Conservation (phyloP, 2,888 invertebrate species). For the Tipula lateralis region DNA sequence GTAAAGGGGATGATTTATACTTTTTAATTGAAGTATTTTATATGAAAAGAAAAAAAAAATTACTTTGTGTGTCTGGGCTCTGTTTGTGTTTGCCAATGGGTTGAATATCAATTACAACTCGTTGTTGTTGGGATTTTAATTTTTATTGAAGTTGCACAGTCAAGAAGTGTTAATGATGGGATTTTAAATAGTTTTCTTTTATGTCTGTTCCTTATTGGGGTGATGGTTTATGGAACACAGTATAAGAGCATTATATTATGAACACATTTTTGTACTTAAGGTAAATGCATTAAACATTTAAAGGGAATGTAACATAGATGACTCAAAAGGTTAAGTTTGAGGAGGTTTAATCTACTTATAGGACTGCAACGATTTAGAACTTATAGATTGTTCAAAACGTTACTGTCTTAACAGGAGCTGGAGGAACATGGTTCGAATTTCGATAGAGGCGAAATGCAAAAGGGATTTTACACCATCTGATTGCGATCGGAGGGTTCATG, state of each 20-base stretch:
- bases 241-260: too few relatives aligned
- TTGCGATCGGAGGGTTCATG: too few relatives aligned
- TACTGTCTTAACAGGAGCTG: too few relatives aligned
- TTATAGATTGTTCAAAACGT: too few relatives aligned
- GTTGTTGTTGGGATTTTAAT: background rate
- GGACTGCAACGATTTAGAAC: too few relatives aligned
- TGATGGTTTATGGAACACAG: background rate
- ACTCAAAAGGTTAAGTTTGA: background rate
- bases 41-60: too few relatives aligned
- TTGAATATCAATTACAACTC: slow-evolving; percentile 1
- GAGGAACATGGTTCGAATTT: too few relatives aligned
- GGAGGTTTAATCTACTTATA: too few relatives aligned
- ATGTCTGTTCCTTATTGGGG: background rate
- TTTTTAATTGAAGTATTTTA: slow-evolving; percentile 1
- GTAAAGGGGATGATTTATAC: slow-evolving; percentile 15
- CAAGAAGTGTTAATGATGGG: slow-evolving; percentile 19
- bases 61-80: background rate
- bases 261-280: background rate
- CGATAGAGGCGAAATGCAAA: too few relatives aligned
- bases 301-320: background rate
- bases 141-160: slow-evolving; percentile 3
- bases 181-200: slow-evolving; percentile 7
- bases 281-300: background rate
- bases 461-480: too few relatives aligned
- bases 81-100: background rate